Evolutionary conservation across 2,113 vertebrate genomes (phyloP).

Genomic region (Lepus timidus): DNA sequence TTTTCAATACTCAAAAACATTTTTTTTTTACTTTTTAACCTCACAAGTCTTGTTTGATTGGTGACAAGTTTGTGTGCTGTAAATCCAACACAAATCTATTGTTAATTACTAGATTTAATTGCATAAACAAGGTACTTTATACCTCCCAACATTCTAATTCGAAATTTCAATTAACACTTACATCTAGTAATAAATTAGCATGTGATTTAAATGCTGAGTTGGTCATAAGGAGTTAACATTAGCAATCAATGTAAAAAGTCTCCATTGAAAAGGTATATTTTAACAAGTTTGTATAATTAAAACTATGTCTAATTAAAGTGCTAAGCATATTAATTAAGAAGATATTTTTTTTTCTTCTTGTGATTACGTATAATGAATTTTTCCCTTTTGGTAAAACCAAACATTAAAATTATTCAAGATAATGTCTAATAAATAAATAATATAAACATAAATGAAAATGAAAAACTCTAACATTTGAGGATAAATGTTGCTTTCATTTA

Average conservation of each 20-base stretch:
- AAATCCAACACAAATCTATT: neutral
- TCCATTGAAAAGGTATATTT: neutral
- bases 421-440: neutral
- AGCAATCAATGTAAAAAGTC: neutral
- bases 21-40: neutral
- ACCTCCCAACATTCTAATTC: slow-evolving; percentile 3
- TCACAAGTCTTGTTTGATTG: neutral
- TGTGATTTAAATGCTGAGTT: slow-evolving; percentile 16
- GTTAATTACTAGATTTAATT: slow-evolving; percentile 30
- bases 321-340: neutral
- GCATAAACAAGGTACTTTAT: slow-evolving; percentile 29
- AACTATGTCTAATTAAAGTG: neutral
- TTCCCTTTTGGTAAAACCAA: slow-evolving; percentile 5
- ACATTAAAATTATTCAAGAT: slow-evolving; percentile 14
- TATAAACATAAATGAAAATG: slow-evolving; percentile 59
- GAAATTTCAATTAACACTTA: slow-evolving; percentile 25
- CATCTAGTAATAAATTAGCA: slow-evolving; percentile 29
- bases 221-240: neutral
- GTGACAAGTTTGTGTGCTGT: slow-evolving; percentile 43
- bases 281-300: slow-evolving; percentile 24
- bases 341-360: slow-evolving; percentile 31
- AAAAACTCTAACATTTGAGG: slow-evolving; percentile 24
- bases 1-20: neutral
- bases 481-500: neutral
- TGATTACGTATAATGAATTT: neutral